Percentiles rank a stretch among this genome's conserved stretches.
These are phyloP conservation scores for Hirudinaria manillensis DNA, from an alignment of 2,888 invertebrate species.

Conservation along the genomic window DNA sequence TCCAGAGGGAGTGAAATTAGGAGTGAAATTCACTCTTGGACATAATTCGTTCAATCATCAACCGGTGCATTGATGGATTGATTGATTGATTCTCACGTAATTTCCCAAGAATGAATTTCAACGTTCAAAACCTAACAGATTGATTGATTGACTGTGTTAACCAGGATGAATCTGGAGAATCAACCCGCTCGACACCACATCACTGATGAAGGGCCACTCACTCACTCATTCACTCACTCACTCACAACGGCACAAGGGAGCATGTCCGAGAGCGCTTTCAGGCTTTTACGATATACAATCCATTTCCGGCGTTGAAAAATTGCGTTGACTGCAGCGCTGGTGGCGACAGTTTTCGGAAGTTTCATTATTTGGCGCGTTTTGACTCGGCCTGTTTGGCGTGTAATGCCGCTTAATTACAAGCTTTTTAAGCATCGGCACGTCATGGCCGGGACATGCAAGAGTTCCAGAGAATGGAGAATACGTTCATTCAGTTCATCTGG, in stretches of 20 bases:
- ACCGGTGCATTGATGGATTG: too few species aligned
- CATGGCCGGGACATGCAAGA: background rate
- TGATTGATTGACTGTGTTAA: too few species aligned
- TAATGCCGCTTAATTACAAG: slow-evolving; percentile 18
- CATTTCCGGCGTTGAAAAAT: slow-evolving; percentile 26
- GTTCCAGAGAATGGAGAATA: background rate
- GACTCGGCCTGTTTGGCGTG: slow-evolving; percentile 17
- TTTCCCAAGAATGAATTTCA: too few species aligned
- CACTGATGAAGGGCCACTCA: too few species aligned
- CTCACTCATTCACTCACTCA: slow-evolving; percentile 28
- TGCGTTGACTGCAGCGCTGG: slow-evolving; percentile 24
- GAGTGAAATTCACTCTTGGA: too few species aligned
- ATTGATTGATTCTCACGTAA: too few species aligned
- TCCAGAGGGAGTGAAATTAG: too few species aligned
- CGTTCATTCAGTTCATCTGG: too few species aligned
- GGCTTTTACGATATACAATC: slow-evolving; percentile 26
- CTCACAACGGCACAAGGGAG: slow-evolving; percentile 29
- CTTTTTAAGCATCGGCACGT: background rate
- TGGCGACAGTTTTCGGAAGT: slow-evolving; percentile 21
- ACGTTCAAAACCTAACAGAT: too few species aligned
- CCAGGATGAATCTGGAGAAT: too few species aligned
- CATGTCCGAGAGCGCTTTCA: slow-evolving; percentile 29
- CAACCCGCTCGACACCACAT: too few species aligned
- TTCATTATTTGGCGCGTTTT: slow-evolving; percentile 26
- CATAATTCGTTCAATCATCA: too few species aligned